A percentile compares a stretch with the other conserved stretches of the same genome.
These are phyloP conservation scores for Cliona cf. orientalis DNA, from an alignment of 37 sponge, comb jelly and placozoan genomes.

Conservation along the genomic window DNA sequence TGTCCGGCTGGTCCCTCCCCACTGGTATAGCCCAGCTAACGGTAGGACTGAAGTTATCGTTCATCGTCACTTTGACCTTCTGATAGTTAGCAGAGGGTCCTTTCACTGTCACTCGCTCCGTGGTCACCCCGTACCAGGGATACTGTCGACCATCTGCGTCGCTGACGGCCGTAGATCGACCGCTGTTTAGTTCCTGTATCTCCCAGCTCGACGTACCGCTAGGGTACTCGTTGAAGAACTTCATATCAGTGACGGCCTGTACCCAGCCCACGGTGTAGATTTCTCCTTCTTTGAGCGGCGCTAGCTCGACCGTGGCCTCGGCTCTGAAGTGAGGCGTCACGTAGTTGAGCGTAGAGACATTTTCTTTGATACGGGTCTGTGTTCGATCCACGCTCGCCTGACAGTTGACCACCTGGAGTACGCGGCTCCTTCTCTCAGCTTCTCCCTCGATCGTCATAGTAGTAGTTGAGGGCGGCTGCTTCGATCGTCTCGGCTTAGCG, in stretches of 20 bases:
- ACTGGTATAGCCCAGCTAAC: conserved; percentile 93
- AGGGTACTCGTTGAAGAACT: conserved; percentile 82
- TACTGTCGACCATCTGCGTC: conserved; percentile 91
- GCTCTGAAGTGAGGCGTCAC: conserved; percentile 87
- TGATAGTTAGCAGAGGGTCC: conserved; percentile 51
- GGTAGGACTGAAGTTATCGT: conserved; percentile 89
- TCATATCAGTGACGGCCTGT: conserved; percentile 88
- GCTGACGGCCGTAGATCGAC: conserved; percentile 67
- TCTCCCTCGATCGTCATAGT: conserved; percentile 67
- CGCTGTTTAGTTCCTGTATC: conserved; percentile 78
- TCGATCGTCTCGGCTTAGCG: conserved; percentile 10
- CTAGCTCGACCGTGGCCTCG: conserved; percentile 73
- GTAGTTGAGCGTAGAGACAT: conserved; percentile 80
- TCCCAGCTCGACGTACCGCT: conserved; percentile 88
- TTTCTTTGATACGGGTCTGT: conserved; percentile 66
- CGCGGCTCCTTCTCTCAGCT: not conserved
- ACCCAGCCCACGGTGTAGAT: conserved; percentile 87
- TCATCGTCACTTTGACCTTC: conserved; percentile 67
- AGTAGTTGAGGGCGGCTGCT: not conserved
- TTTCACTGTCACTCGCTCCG: conserved; percentile 69
- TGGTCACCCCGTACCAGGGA: conserved; percentile 91
- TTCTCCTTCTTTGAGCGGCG: conserved; percentile 72
- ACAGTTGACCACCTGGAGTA: conserved; percentile 64
- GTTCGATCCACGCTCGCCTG: conserved; percentile 59
- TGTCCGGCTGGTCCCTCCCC: conserved; percentile 87